phyloP scores from a whole-genome alignment of 2,888 invertebrate genomes.

The Leptarthrus brevirostris region DNA sequence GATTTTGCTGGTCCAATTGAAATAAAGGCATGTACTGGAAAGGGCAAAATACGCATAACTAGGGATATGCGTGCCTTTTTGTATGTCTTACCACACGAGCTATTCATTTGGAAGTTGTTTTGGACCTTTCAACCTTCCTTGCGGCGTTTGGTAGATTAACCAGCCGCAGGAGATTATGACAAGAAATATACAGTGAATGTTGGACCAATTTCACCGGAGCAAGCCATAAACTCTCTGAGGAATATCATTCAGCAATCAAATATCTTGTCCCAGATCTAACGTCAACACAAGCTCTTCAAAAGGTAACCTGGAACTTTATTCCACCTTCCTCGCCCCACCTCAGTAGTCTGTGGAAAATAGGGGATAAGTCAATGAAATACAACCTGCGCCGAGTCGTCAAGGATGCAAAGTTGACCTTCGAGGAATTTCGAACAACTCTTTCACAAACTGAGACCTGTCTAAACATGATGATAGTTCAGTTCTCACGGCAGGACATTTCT shows the following conservation, averaged over 20 bases:
- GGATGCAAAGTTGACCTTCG: constrained; percentile 5
- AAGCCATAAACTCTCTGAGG: background rate
- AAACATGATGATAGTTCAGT: constrained; percentile 51
- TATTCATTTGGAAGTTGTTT: no score
- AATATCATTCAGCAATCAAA: background rate
- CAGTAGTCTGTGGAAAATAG: no score
- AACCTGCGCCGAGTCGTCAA: constrained; percentile 54
- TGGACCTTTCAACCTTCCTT: constrained; percentile 23
- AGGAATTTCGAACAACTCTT: constrained; percentile 52
- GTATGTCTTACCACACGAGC: no score
- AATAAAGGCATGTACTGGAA: no score
- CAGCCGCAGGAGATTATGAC: constrained; percentile 11
- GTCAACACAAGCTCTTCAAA: background rate
- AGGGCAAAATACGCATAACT: no score
- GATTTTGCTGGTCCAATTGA: no score
- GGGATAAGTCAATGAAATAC: constrained; percentile 53
- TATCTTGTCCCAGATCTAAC: background rate
- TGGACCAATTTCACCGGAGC: constrained; percentile 10
- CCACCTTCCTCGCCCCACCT: no score
- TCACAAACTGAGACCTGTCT: constrained; percentile 55
- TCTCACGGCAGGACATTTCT: background rate
- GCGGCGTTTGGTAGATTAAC: constrained; percentile 14
- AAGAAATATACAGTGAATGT: constrained; percentile 5
- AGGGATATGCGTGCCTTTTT: no score
- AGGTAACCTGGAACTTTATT: no score